Percentiles rank a stretch among this genome's conserved stretches.
Evolutionary conservation across 2,888 invertebrate species (phyloP).

Genomic region (Noctua comes): DNA sequence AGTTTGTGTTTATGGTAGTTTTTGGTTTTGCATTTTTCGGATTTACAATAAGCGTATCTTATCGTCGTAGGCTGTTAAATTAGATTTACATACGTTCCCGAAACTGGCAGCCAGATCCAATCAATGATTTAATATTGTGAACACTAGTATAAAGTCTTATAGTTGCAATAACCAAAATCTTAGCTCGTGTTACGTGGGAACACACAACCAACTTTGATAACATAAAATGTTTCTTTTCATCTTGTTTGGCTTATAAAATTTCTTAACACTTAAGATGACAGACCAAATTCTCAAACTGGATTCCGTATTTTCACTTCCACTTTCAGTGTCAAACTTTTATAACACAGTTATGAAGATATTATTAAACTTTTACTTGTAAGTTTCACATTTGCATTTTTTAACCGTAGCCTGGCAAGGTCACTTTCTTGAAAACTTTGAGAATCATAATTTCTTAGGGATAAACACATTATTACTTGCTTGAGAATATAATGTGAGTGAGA

Average conservation of each 20-base stretch:
- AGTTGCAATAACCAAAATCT: neutral
- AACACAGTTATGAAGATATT: conserved; percentile 34
- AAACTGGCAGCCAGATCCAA: neutral
- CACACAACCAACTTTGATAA: conserved; percentile 9
- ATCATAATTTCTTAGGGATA: too few species aligned
- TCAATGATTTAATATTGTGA: neutral
- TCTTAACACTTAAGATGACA: conserved; percentile 44
- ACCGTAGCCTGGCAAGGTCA: neutral
- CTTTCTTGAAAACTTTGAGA: too few species aligned
- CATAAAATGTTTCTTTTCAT: conserved; percentile 13
- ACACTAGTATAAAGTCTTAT: neutral
- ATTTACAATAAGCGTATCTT: neutral
- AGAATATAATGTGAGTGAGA: neutral
- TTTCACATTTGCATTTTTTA: conserved; percentile 37
- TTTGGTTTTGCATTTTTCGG: neutral
- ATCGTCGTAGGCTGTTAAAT: neutral
- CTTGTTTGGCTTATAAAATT: conserved; percentile 21
- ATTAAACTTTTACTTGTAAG: conserved; percentile 50
- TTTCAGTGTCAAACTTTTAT: conserved; percentile 63
- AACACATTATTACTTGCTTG: neutral
- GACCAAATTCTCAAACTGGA: conserved; percentile 57
- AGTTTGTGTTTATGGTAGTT: neutral
- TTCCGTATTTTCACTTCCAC: conserved; percentile 61
- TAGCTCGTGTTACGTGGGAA: neutral
- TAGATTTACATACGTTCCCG: neutral